Conservation (phyloP, 2,888 invertebrate species). For the Ctenicera cuprea region DNA sequence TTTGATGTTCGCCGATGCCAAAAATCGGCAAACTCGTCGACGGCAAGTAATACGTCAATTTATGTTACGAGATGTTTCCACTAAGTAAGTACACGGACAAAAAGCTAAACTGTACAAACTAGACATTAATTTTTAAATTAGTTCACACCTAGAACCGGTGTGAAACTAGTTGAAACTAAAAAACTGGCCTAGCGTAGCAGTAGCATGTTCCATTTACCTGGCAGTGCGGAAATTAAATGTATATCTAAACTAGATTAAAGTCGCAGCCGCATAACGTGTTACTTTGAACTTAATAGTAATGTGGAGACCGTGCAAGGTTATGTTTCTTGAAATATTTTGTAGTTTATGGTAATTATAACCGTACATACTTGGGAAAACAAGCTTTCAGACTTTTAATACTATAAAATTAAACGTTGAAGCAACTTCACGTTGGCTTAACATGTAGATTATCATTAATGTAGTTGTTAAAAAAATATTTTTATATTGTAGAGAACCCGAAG, state of each 20-base stretch:
- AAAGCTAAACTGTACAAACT: constrained; percentile 21
- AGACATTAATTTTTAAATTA: constrained; percentile 28
- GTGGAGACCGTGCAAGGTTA: constrained; percentile 37
- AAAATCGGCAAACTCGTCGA: background rate
- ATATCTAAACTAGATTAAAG: constrained; percentile 26
- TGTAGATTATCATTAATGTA: too few species aligned
- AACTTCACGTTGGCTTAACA: too few species aligned
- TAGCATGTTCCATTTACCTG: constrained; percentile 41
- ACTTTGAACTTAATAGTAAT: constrained; percentile 32
- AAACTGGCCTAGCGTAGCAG: constrained; percentile 39
- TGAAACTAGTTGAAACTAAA: constrained; percentile 32
- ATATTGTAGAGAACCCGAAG: too few species aligned
- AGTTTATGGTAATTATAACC: constrained; percentile 36
- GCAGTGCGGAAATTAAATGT: constrained; percentile 41
- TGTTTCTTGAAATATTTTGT: constrained; percentile 33
- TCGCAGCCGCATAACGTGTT: constrained; percentile 33
- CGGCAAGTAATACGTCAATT: background rate
- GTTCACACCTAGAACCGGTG: constrained; percentile 32
- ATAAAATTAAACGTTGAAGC: too few species aligned
- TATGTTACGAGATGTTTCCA: background rate
- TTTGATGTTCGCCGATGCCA: constrained; percentile 6
- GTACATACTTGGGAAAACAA: constrained; percentile 15
- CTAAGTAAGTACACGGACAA: background rate
- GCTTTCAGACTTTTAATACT: constrained; percentile 11
- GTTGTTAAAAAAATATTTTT: too few species aligned